Evolutionary conservation across 1,140 invertebrate genomes (phyloP).

Genomic region (Drosophila repleta): DNA sequence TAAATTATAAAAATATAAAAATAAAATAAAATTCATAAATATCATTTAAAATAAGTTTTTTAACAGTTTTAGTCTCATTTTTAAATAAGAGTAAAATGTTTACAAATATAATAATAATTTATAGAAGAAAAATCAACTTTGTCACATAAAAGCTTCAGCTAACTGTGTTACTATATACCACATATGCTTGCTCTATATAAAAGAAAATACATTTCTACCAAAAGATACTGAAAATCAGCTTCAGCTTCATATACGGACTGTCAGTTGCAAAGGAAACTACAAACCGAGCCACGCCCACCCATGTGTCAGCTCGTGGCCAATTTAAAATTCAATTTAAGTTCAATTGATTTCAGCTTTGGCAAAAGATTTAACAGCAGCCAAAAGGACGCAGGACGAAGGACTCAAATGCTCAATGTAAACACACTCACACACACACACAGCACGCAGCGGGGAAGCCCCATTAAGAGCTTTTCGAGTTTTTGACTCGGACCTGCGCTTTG

Average conservation of each 20-base stretch:
- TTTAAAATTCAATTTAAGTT: conserved; percentile 81
- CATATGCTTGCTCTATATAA: too few relatives aligned
- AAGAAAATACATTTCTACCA: too few relatives aligned
- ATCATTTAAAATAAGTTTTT: too few relatives aligned
- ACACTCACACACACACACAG: conserved; percentile 16
- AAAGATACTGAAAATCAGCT: not conserved
- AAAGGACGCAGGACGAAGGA: conserved; percentile 1
- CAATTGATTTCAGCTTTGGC: conserved; percentile 63
- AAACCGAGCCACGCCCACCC: conserved; percentile 30
- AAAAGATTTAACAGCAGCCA: conserved; percentile 48
- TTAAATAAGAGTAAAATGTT: too few relatives aligned
- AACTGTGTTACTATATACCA: too few relatives aligned
- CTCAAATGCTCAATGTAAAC: not conserved
- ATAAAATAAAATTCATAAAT: too few relatives aligned
- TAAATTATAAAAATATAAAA: too few relatives aligned
- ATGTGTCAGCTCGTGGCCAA: conserved; percentile 54
- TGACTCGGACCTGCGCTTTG: conserved; percentile 51
- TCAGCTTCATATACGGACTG: conserved; percentile 18
- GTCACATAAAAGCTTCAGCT: too few relatives aligned
- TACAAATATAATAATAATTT: too few relatives aligned
- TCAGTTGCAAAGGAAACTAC: conserved; percentile 56
- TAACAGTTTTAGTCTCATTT: too few relatives aligned
- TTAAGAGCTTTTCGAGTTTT: conserved; percentile 32
- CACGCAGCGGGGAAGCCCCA: conserved; percentile 72
- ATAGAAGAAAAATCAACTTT: too few relatives aligned